Evolutionary conservation across 2,113 vertebrate species (phyloP), one percentile per base, ranked within the genome.

Genomic region (Oxygymnocypris stewartii): DNA sequence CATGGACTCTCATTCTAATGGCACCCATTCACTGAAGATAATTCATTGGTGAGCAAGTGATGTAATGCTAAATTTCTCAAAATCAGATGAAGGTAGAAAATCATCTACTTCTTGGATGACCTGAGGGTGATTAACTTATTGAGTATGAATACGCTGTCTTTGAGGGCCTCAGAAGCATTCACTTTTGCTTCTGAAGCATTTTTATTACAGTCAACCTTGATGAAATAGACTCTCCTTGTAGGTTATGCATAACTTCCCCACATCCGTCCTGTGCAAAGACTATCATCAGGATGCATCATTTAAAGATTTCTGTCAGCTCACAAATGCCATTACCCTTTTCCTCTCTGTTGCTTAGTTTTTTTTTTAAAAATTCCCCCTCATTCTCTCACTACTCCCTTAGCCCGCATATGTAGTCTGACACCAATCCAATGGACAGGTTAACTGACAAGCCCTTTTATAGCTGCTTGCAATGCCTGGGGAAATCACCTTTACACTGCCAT

Each of bases 401-500:
- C 11, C 65, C 25, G 5, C 14, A 51, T 71, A 71, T 82, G 35
- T 69, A 51, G 44, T 82, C 81, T 71, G 63, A 71, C 63, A 69
- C 42, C 63, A 49, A 82, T 82, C 44, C 81, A 71, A 9, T 35
- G 28, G 80, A 35, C 63, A 82, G 44, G 80, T 51, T 71, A 82
- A 82, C 63, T 82, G 81, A 35, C 81, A 71, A 69, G 81, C 13
- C 63, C 81, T 69, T 51, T 71, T 69, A 28, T 51, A 71, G 25
- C 63, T 69, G 81, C 18, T 31, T 35, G 44, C 44, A 71, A 42
- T 69, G 63, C 7, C 63, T 71, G 28, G 63, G 80, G 81, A 82
- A 71, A 82, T 51, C 18, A 18, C 42, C 44, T 71, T 71, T 69
- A 71, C 81, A 35, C 63, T 23, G 4, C 25, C 18, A 11, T 12